Base-by-base conservation (phyloP, 1,140 invertebrate species). In the Apis florea region DNA sequence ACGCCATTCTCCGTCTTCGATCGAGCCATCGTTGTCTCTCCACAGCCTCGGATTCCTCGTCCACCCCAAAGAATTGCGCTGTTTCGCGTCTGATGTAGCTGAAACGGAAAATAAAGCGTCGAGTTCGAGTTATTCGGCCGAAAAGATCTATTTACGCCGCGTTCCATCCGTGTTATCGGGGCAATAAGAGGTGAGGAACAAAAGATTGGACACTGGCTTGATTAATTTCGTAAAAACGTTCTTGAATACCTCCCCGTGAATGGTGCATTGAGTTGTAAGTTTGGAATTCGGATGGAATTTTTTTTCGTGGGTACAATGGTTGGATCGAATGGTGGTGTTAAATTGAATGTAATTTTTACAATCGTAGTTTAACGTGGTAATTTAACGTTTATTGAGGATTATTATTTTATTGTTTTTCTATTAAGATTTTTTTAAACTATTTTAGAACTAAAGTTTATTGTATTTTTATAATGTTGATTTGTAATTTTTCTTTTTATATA, bases 51-150 rank as follows among this genome's bases (percentile, higher is more conserved):
- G 95, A 95, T 87, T 96, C 95, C 86, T 96, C 95, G 88, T 96
- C 95, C 54, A 97, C 95, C 12, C 97, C 97, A 90, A 97, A 97
- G 91, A 97, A 97, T 74, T 95, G 96, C 21, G 96, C 96, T 24
- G 96, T 96, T 91, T 97, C 96, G 82, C 95, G 94, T 89, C 95
- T 96, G 79, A 97, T 95, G 91, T 96, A 97, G 86, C 96, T 93
- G 79, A 26, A 85, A 78, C n/a, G 40, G 31, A 69, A 82, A 58
- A 68, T 73, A 54, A 61, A 68, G 53, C 54, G 17, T 12, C 58
- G 26, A n/a, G n/a, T 54, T 79, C 26, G 21, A 54, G 74, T 67
- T 54, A 61, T 17, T 67, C 51, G 26, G 13, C 24, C 51, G 15
- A 19, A 8, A 24, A 40, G 51, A 59, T 74, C n/a, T 11, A 31